Conservation (phyloP, 2,888 invertebrate genomes). For the Furcula furcula region DNA sequence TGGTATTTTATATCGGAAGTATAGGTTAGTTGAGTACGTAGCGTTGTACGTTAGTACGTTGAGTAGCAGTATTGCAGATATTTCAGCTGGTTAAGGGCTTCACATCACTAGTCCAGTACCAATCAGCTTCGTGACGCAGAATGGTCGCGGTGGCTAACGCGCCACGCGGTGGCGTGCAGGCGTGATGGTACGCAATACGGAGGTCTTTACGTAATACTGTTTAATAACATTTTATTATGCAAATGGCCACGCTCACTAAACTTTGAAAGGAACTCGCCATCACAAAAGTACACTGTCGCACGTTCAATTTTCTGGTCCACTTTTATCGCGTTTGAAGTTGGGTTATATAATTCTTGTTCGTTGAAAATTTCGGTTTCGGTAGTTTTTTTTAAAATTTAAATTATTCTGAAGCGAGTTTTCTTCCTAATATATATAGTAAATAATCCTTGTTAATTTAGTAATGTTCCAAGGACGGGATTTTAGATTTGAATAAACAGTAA, state of each 20-base stretch:
- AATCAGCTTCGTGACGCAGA: slow-evolving; percentile 24
- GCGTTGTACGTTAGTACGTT: too few relatives aligned
- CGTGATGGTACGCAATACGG: slow-evolving; percentile 21
- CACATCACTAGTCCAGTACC: neutral
- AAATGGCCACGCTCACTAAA: slow-evolving; percentile 15
- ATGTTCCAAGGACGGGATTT: too few relatives aligned
- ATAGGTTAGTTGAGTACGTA: too few relatives aligned
- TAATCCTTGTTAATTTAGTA: too few relatives aligned
- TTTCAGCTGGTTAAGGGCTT: too few relatives aligned
- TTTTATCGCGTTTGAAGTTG: neutral
- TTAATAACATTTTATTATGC: slow-evolving; percentile 23
- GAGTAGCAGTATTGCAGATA: too few relatives aligned
- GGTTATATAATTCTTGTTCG: neutral
- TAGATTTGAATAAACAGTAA: too few relatives aligned
- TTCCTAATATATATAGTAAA: too few relatives aligned
- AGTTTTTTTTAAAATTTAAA: too few relatives aligned
- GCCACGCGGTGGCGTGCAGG: slow-evolving; percentile 10
- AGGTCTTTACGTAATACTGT: slow-evolving; percentile 19
- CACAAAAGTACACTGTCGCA: neutral
- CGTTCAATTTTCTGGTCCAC: neutral
- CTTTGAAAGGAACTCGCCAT: slow-evolving; percentile 7
- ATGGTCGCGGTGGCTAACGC: slow-evolving; percentile 19
- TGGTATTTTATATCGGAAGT: too few relatives aligned
- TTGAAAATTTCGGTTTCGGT: neutral
- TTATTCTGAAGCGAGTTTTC: too few relatives aligned